Percentiles rank a stretch among this genome's conserved stretches.
Conservation (phyloP, 2,888 invertebrate genomes). For the Nudaria mundana region DNA sequence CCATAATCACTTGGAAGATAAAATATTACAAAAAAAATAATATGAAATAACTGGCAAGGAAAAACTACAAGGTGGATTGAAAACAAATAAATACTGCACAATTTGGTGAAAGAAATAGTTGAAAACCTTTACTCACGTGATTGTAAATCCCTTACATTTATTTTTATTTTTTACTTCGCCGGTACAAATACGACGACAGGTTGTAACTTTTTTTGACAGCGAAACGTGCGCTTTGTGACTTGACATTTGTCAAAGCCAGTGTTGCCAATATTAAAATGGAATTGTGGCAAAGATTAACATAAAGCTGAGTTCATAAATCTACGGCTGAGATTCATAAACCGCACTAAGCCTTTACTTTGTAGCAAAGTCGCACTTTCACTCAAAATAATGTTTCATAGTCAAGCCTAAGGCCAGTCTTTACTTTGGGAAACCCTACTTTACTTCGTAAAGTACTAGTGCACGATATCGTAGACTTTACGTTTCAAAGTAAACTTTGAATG, state of each 20-base stretch:
- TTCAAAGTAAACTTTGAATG: no score
- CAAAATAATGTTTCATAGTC: no score
- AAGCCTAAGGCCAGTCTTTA: no score
- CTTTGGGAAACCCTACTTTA: no score
- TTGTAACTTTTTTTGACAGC: neutral
- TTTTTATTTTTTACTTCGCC: neutral
- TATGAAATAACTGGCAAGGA: neutral
- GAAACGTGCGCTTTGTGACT: neutral
- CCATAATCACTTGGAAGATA: neutral
- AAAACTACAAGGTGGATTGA: neutral
- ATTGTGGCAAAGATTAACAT: neutral
- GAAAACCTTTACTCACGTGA: neutral
- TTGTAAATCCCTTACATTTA: neutral
- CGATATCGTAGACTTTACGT: no score
- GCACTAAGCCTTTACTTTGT: no score
- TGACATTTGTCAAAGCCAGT: neutral
- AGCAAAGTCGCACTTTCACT: no score
- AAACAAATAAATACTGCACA: neutral
- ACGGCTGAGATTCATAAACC: no score
- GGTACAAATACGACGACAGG: neutral
- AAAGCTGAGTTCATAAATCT: no score
- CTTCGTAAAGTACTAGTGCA: no score
- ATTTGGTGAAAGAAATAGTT: neutral
- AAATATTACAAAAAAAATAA: neutral
- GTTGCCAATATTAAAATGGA: neutral